Conservation (phyloP, 2,888 invertebrate species). For the Pantelozetes paolii region DNA sequence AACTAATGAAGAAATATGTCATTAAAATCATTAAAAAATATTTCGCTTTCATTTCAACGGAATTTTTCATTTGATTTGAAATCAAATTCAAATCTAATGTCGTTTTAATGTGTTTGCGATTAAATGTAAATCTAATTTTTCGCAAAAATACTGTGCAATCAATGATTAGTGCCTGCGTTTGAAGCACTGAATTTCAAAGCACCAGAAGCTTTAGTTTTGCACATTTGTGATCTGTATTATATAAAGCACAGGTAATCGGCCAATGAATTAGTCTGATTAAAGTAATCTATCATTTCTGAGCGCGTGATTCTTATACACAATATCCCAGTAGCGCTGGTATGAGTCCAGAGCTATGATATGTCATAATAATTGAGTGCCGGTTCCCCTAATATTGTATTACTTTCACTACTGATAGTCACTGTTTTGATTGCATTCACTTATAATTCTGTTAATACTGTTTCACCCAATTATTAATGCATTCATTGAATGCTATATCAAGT, state of each 20-base stretch:
- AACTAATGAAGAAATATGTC: conserved; percentile 6
- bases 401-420: background rate
- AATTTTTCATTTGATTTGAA: background rate
- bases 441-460: conserved; percentile 15
- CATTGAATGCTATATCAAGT: background rate
- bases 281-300: conserved; percentile 28
- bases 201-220: conserved; percentile 11
- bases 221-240: background rate
- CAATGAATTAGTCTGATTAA: conserved; percentile 33
- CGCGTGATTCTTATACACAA: conserved; percentile 29
- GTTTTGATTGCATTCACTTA: conserved; percentile 20
- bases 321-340: background rate
- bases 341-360: background rate
- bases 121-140: background rate
- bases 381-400: background rate
- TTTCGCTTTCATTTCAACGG: background rate
- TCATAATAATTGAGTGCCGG: conserved; percentile 24
- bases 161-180: background rate
- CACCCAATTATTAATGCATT: conserved; percentile 26
- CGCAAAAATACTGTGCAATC: background rate
- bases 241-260: background rate
- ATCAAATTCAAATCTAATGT: conserved; percentile 1
- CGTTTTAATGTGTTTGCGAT: background rate
- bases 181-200: background rate
- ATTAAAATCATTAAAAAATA: conserved; percentile 8